phyloP scores from a whole-genome alignment of 2,888 invertebrate species.

The Melipona bicolor region DNA sequence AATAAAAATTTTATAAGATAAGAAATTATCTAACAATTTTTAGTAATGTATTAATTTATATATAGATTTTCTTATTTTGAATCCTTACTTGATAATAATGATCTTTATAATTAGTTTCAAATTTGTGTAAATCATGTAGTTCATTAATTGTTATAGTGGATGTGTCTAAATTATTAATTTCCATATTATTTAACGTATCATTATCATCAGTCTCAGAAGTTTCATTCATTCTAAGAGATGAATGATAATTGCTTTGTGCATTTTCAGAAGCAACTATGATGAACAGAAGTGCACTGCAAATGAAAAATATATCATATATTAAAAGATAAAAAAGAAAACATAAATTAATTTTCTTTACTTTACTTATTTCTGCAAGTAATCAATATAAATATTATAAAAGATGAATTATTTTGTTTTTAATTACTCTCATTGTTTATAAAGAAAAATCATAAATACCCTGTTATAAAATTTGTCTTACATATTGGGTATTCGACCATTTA shows the following conservation, averaged over 20 bases:
- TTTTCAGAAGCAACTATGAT: slow-evolving; percentile 87
- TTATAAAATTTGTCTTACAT: not conserved
- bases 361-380: not conserved
- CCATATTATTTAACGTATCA: slow-evolving; percentile 62
- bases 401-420: not conserved
- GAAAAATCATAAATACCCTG: not conserved
- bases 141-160: slow-evolving; percentile 36
- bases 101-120: slow-evolving; percentile 56
- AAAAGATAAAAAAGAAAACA: not conserved
- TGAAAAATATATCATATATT: slow-evolving; percentile 52
- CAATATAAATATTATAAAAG: too few relatives aligned
- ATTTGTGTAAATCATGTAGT: slow-evolving; percentile 34
- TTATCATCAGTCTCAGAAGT: slow-evolving; percentile 65
- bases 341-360: not conserved
- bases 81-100: slow-evolving; percentile 61
- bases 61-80: not conserved
- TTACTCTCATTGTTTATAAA: not conserved
- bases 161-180: slow-evolving; percentile 40
- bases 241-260: slow-evolving; percentile 83
- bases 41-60: not conserved
- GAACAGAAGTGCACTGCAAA: slow-evolving; percentile 86
- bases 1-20: slow-evolving; percentile 2
- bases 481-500: not conserved
- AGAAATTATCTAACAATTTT: not conserved
- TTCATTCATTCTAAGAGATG: slow-evolving; percentile 60